Evolutionary conservation across 2,113 vertebrate genomes (phyloP), one percentile per base, ranked within the genome.

Genomic region (Engraulis encrasicolus): DNA sequence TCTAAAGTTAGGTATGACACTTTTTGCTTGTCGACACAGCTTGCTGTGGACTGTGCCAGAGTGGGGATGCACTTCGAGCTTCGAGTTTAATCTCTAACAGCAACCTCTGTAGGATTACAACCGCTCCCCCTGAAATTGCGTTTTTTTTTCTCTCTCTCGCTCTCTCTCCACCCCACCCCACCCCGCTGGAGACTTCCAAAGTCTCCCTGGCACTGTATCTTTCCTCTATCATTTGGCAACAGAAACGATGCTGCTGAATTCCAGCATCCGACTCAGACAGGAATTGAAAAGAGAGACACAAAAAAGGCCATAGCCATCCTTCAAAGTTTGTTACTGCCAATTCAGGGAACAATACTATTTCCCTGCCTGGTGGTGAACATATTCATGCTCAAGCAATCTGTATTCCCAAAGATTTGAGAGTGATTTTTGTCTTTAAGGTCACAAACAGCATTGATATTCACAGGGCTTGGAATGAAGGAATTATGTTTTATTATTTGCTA

Each of bases 61-160:
- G 58, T 66, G n/a, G 23, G 27, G 58, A 66, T 66, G 58, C 58
- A 66, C 58, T 66, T 23, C 27, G 58, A 66, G 58, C 58, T 66
- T 23, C 27, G 58, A 66, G 58, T 66, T 66, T 66, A 66, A 66
- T 66, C 58, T 66, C n/a, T 23, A 66, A 66, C 5, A 66, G 58
- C 58, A n/a, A 66, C 31, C 66, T 74, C 66, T 34, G 66, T 31
- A 34, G 66, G 14, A 74, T 74, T 74, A 74, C 66, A 34, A 74
- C 66, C 2, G 66, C 66, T 74, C 27, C 66, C 11, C 31, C 66
- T 74, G 66, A 74, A 74, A 74, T 17, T 74, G 66, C 31, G 66
- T 34, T 17, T 31, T 71, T 15, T 15, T n/a, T n/a, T n/a, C n/a
- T n/a, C n/a, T n/a, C n/a, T n/a, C n/a, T n/a, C n/a, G n/a, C n/a